Evolutionary conservation across 2,888 invertebrate species (phyloP).

Genomic region (Nemurella pictetii): DNA sequence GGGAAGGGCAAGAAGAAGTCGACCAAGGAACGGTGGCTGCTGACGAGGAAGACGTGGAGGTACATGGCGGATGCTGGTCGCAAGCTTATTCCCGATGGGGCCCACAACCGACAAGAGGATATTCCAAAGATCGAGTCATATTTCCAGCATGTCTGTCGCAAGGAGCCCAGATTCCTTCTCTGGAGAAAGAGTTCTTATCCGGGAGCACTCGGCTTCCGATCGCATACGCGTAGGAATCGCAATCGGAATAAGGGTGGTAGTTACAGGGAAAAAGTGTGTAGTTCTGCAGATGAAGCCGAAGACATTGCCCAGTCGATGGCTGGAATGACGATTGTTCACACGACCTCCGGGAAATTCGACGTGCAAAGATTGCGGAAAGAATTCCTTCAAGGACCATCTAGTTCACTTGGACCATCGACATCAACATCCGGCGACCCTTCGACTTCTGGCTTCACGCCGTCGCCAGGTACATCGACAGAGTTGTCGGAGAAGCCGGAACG

Average conservation of each 20-base stretch:
- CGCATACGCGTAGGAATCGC: slow-evolving; percentile 56
- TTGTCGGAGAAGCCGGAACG: slow-evolving; percentile 7
- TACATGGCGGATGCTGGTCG: slow-evolving; percentile 92
- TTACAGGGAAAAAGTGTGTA: slow-evolving; percentile 62
- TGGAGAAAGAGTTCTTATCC: slow-evolving; percentile 86
- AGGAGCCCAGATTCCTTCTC: slow-evolving; percentile 75
- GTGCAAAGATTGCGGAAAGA: slow-evolving; percentile 69
- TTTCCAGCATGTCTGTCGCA: slow-evolving; percentile 79
- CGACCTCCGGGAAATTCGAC: slow-evolving; percentile 67
- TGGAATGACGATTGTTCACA: slow-evolving; percentile 49
- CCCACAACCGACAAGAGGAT: slow-evolving; percentile 72
- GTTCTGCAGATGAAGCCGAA: slow-evolving; percentile 67
- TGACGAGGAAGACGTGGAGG: slow-evolving; percentile 87
- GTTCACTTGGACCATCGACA: slow-evolving; percentile 50
- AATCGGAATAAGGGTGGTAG: slow-evolving; percentile 65
- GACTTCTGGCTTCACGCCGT: slow-evolving; percentile 34
- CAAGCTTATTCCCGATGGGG: slow-evolving; percentile 81
- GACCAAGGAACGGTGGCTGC: slow-evolving; percentile 78
- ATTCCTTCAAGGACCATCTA: slow-evolving; percentile 61
- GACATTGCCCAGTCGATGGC: slow-evolving; percentile 52
- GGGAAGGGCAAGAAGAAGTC: slow-evolving; percentile 55
- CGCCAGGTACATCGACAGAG: slow-evolving; percentile 14
- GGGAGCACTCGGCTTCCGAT: slow-evolving; percentile 63
- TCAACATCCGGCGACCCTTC: slow-evolving; percentile 53
- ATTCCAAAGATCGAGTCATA: slow-evolving; percentile 80